These are phyloP conservation scores for Drosophila oshimai DNA, from an alignment of 1,140 invertebrate species.

Conservation along the genomic window DNA sequence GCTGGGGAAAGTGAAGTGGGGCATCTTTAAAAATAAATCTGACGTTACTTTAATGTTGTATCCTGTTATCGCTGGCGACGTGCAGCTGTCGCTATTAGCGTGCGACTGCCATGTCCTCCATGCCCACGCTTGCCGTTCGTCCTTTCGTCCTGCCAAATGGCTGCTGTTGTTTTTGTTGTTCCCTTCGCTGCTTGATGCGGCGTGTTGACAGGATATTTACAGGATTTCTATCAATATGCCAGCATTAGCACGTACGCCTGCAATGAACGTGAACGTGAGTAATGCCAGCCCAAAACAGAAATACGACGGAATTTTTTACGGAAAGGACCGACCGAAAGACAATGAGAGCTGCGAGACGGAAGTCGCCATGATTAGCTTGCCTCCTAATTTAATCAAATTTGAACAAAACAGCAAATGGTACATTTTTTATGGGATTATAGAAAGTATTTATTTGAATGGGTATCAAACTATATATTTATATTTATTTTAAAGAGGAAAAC, in stretches of 20 bases:
- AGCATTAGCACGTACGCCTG: slow-evolving; percentile 69
- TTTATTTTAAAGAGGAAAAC: no score
- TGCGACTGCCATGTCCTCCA: slow-evolving; percentile 24
- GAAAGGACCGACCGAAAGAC: neutral
- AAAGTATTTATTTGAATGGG: no score
- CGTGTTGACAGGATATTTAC: slow-evolving; percentile 78
- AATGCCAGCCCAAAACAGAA: slow-evolving; percentile 20
- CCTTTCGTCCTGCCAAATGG: slow-evolving; percentile 30
- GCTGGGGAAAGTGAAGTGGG: slow-evolving; percentile 19
- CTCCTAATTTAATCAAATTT: slow-evolving; percentile 51
- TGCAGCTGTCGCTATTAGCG: slow-evolving; percentile 75
- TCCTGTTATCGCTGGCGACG: slow-evolving; percentile 62
- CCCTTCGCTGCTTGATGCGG: slow-evolving; percentile 38
- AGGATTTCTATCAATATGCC: slow-evolving; percentile 78
- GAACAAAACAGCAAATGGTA: slow-evolving; percentile 21
- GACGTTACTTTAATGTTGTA: slow-evolving; percentile 66
- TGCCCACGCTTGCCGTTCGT: neutral
- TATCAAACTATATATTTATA: no score
- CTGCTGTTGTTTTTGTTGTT: slow-evolving; percentile 6
- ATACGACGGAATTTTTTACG: neutral
- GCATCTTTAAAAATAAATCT: slow-evolving; percentile 69
- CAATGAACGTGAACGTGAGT: slow-evolving; percentile 65
- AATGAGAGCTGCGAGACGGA: neutral
- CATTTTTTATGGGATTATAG: no score
- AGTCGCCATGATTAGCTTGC: slow-evolving; percentile 7